These are phyloP conservation scores for Lycophotia porphyrea DNA, from an alignment of 2,888 invertebrate genomes.

Conservation along the genomic window DNA sequence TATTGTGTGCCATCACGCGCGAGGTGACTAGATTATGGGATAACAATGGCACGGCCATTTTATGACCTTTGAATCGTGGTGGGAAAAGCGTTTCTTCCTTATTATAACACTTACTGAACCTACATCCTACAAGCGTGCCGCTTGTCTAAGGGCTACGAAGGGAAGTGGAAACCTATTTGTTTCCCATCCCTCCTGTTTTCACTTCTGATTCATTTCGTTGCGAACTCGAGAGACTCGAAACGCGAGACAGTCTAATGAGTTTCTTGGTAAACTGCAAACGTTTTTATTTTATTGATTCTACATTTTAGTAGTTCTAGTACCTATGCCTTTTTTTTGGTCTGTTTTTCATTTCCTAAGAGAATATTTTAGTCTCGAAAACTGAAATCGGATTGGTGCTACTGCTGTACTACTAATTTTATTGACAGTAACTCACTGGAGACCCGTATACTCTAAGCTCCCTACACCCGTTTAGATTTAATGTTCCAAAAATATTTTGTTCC, in stretches of 20 bases:
- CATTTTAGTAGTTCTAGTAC: not conserved
- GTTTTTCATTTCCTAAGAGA: not conserved
- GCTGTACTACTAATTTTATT: not conserved
- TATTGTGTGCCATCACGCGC: constrained; percentile 54
- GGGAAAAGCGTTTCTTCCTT: constrained; percentile 3
- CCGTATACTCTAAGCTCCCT: not conserved
- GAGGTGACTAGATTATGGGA: constrained; percentile 41
- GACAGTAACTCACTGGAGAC: not conserved
- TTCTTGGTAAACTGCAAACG: constrained; percentile 13
- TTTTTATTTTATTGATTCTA: constrained; percentile 33
- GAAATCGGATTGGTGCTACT: not conserved
- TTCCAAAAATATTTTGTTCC: not conserved
- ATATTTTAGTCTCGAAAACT: not conserved
- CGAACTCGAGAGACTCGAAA: too few species aligned
- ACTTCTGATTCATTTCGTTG: constrained; percentile 26
- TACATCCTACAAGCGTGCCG: not conserved
- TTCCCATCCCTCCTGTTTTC: constrained; percentile 26
- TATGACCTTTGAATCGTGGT: constrained; percentile 32
- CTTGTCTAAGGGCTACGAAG: not conserved
- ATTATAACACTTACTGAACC: constrained; percentile 10
- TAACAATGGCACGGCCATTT: constrained; percentile 41
- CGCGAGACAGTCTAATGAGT: constrained; percentile 34
- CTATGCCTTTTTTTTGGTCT: not conserved
- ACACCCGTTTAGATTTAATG: not conserved
- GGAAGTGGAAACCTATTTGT: constrained; percentile 21